phyloP scores from a whole-genome alignment of 1,140 invertebrate genomes.

The Trichonephila clavipes region DNA sequence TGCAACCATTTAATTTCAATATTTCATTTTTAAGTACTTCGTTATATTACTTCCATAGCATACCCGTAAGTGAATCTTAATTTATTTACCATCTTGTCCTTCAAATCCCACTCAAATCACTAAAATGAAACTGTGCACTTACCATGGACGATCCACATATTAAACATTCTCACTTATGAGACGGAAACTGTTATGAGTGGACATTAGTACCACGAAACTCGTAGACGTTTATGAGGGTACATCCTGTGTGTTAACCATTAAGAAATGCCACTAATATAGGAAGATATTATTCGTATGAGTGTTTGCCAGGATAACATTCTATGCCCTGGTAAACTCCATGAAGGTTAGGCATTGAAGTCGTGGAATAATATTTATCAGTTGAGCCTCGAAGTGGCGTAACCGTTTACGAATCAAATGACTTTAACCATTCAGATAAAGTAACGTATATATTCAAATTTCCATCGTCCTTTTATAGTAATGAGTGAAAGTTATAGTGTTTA shows the following conservation, averaged over 20 bases:
- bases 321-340: background rate
- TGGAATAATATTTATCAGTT: background rate
- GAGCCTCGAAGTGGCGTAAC: background rate
- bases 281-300: slow-evolving; percentile 32
- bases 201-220: slow-evolving; percentile 13
- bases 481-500: too few relatives aligned
- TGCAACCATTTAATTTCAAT: background rate
- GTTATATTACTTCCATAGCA: background rate
- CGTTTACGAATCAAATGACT: background rate
- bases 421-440: too few relatives aligned
- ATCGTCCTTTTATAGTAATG: too few relatives aligned
- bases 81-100: background rate
- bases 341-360: background rate
- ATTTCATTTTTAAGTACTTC: background rate
- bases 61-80: background rate
- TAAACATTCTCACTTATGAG: background rate
- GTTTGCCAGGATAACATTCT: background rate
- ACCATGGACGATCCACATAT: background rate
- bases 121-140: background rate
- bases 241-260: slow-evolving; percentile 39
- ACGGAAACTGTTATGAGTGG: slow-evolving; percentile 33
- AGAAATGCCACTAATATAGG: background rate
- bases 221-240: background rate
- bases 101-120: background rate
- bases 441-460: too few relatives aligned